These are phyloP conservation scores for Malurus splendens DNA, from an alignment of 2,797 vertebrate species.

Conservation along the genomic window DNA sequence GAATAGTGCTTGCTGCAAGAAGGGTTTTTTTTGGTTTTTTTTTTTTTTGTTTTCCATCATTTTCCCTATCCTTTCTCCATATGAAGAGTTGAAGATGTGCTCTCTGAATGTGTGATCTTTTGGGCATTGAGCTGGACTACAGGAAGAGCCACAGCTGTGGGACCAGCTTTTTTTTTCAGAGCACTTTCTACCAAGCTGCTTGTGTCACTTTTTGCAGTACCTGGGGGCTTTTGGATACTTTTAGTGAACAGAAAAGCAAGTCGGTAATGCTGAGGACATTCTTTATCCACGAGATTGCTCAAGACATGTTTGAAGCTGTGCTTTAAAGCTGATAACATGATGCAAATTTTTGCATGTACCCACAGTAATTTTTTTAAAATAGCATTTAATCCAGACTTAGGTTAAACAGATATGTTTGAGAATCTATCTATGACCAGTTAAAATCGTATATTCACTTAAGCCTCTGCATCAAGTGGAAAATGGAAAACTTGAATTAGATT, in stretches of 20 bases:
- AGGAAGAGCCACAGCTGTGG: neutral
- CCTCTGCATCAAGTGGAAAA: neutral
- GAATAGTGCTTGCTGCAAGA: neutral
- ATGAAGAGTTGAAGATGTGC: neutral
- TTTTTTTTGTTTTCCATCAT: neutral
- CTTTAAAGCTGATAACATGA: neutral
- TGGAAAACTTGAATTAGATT: neutral
- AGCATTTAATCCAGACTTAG: neutral
- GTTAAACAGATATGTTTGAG: neutral
- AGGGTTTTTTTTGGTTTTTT: neutral
- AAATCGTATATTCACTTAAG: neutral
- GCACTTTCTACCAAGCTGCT: neutral
- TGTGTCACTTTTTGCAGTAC: neutral
- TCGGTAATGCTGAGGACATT: neutral
- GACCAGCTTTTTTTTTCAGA: neutral
- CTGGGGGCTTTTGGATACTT: neutral
- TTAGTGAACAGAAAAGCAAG: neutral
- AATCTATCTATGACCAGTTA: neutral
- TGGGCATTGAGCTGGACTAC: neutral
- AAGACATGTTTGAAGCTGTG: neutral
- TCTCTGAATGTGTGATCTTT: neutral
- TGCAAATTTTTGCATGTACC: neutral
- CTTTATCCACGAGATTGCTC: neutral
- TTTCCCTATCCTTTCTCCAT: neutral
- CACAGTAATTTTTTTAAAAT: neutral